Evolutionary conservation across 2,113 vertebrate genomes (phyloP), one percentile per base, ranked within the genome.

Genomic region (Myiagra hebetior): DNA sequence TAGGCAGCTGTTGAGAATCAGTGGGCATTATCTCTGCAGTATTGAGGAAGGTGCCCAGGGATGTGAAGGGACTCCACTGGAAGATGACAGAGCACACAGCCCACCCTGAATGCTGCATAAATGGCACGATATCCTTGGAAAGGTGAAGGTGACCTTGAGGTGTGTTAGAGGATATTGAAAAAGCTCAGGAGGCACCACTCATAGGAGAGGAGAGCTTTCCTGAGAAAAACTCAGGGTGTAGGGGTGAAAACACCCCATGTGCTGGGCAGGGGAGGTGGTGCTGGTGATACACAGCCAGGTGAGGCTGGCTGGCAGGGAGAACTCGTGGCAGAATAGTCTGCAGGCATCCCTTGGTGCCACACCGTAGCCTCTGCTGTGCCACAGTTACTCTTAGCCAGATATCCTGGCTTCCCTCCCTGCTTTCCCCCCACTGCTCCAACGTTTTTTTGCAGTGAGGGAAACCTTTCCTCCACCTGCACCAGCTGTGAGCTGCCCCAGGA

Each of bases 301-400:
- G 55, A 50, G 55, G 55, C 12, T 63, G 62, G 27, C 18, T 26
- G 57, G 18, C 35, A 56, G 33, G 64, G 15, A 74, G 21, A 63
- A 57, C 17, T 74, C 5, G 3, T 1, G 27, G 50, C 49, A 47
- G 31, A 2, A 13, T 3, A n/a, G 55, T 52, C n/a, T 39, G 12
- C 16, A 72, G 18, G 28, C n/a, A 70, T 0, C 1, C 18, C 2
- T 1, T 31, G 1, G 4, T 20, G n/a, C 23, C 65, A 62, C 1
- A 9, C 10, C 0, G 1, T 27, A 72, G 33, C 57, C 39, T 53
- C 52, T 37, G 59, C 64, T 7, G 3, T 2, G 3, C 49, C 13
- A 2, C 1, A 44, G 23, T 11, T 24, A 53, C 28, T 24, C 24
- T 28, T 22, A 6, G 3, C 13, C 46, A 37, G 8, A n/a, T 15